Evolutionary conservation across 2,113 vertebrate species (phyloP), one percentile per base, ranked within the genome.

Genomic region (Amphilophus citrinellus): DNA sequence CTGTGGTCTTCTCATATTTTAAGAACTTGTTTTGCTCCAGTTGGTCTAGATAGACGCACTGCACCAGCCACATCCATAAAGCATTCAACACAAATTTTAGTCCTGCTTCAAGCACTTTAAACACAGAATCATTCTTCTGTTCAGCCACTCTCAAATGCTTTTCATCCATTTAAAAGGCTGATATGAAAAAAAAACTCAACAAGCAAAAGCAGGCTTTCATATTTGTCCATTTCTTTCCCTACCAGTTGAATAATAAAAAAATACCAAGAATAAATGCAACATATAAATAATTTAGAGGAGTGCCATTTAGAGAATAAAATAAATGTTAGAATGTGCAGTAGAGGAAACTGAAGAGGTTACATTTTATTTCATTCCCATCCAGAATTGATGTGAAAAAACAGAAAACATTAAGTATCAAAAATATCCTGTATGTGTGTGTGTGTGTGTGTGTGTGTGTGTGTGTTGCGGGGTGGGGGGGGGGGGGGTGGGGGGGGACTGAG

Each of bases 231-330:
- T 61, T 53, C 57, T 53, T 24, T 61, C 7, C 8, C 27, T 30
- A 82, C 80, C 58, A 82, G 80, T 82, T 82, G 80, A 82, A 82
- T 82, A 82, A 75, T 82, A 82, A 37, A 82, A 75, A 80, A 35
- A 35, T 71, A 59, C 79, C 39, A 44, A 61, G 42, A 82, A 82
- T 82, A 75, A 75, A 82, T 75, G 68, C 79, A 82, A 35, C 20
- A 9, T 61, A 61, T 82, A 27, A 82, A 82, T 82, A 42, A 75
- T 82, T 82, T 20, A 82, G 27, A 13, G 42, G 13, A 35, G 37
- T 82, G 27, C 80, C 79, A 61, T 75, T 82, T 75, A 27, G 42
- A 75, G 65, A 82, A 80, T 39, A 20, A 56, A 66, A 73, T 61
- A 50, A 81, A 75, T 75, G 66, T 75, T 3, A 42, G 27, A 42